Percentiles rank a stretch among this genome's conserved stretches.
Evolutionary conservation across 1,140 invertebrate genomes (phyloP).

Genomic region (Apolygus lucorum): DNA sequence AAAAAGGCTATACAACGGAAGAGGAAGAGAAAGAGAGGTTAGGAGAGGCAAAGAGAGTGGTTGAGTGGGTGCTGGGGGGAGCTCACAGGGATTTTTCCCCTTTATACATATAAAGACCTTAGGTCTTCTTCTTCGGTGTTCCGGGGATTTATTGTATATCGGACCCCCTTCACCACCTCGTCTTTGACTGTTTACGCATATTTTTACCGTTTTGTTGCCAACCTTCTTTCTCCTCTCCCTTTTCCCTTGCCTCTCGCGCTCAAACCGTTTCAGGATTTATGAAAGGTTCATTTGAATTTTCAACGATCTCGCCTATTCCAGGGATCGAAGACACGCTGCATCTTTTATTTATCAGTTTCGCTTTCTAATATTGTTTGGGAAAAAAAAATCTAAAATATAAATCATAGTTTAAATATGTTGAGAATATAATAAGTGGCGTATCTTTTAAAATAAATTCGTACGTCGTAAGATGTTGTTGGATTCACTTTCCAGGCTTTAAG

Average conservation of each 20-base stretch:
- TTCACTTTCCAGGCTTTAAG: no score
- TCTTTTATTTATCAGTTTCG: no score
- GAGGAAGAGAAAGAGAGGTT: neutral
- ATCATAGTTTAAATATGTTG: no score
- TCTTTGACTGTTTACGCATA: slow-evolving; percentile 15
- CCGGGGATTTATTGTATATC: slow-evolving; percentile 18
- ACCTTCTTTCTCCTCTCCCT: neutral
- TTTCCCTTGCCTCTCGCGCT: neutral
- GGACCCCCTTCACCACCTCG: slow-evolving; percentile 1
- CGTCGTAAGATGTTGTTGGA: no score
- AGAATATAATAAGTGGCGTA: no score
- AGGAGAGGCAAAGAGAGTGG: neutral
- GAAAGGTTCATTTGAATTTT: slow-evolving; percentile 20
- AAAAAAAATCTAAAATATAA: no score
- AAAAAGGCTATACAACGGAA: neutral
- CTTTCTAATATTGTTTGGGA: no score
- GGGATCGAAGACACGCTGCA: neutral
- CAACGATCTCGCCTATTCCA: slow-evolving; percentile 5
- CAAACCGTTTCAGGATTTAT: slow-evolving; percentile 12
- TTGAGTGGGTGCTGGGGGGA: neutral
- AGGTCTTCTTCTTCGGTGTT: slow-evolving; percentile 11
- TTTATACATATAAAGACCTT: slow-evolving; percentile 17
- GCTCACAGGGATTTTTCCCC: slow-evolving; percentile 3
- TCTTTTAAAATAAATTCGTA: no score
- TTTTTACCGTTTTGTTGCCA: slow-evolving; percentile 16